These are phyloP conservation scores for Bradypodion pumilum DNA, from an alignment of 2,797 vertebrate species.

Conservation along the genomic window DNA sequence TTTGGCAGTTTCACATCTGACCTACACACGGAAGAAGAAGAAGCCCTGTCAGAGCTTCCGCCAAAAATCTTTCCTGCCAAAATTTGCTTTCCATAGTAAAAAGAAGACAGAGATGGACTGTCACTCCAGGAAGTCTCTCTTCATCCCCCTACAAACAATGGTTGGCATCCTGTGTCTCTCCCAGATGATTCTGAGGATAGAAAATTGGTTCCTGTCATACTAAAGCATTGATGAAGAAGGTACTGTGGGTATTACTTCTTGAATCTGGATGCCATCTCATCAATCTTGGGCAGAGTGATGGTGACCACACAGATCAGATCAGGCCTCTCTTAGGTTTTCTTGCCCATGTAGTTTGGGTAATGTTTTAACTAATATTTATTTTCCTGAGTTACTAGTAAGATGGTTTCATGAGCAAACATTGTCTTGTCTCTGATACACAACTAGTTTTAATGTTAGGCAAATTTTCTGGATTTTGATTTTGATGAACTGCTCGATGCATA, in stretches of 20 bases:
- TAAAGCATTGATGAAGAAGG: neutral
- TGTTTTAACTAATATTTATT: neutral
- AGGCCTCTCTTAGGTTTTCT: neutral
- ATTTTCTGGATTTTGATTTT: neutral
- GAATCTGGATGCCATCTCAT: neutral
- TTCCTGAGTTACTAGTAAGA: neutral
- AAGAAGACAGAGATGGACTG: no score
- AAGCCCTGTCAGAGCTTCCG: no score
- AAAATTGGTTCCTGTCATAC: no score
- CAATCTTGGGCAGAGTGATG: neutral
- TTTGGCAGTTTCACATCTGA: no score
- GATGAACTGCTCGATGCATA: neutral
- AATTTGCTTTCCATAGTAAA: no score
- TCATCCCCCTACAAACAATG: no score
- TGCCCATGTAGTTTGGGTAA: neutral
- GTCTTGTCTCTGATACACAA: neutral
- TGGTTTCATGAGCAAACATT: neutral
- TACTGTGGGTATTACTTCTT: neutral
- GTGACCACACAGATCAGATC: neutral
- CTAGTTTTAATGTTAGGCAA: neutral
- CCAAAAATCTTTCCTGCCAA: no score
- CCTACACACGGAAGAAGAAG: no score
- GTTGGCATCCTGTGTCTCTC: no score
- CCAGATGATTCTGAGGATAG: no score
- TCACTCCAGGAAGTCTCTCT: no score